Percentiles rank a stretch among this genome's conserved stretches.
Conservation (phyloP, 2,888 invertebrate genomes). For the Caenorhabditis panamensis region DNA sequence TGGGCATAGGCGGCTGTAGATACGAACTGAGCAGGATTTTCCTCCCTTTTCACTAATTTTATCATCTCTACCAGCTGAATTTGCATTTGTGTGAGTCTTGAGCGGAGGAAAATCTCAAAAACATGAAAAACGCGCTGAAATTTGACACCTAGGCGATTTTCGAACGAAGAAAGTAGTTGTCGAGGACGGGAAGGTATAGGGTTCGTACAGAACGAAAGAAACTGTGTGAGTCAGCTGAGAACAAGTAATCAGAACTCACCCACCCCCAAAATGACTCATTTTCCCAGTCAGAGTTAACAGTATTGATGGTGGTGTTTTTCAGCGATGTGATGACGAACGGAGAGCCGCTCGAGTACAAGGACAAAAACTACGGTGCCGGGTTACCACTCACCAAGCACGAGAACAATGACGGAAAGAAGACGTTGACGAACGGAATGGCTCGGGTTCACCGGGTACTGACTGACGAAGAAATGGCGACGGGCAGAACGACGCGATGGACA, state of each 20-base stretch:
- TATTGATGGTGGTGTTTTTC: constrained; percentile 16
- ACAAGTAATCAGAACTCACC: not conserved
- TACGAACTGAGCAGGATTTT: constrained; percentile 20
- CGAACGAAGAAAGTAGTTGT: too few relatives aligned
- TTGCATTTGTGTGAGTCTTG: too few relatives aligned
- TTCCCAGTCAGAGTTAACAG: not conserved
- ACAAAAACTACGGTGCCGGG: constrained; percentile 72
- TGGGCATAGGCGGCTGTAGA: constrained; percentile 14
- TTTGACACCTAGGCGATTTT: too few relatives aligned
- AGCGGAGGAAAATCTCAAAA: too few relatives aligned
- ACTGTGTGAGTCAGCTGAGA: not conserved
- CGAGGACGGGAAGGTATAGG: too few relatives aligned
- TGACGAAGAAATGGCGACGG: constrained; percentile 75
- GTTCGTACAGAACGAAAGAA: not conserved
- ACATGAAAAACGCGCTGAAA: too few relatives aligned
- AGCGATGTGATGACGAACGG: constrained; percentile 55
- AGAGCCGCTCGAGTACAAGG: constrained; percentile 65
- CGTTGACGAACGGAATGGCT: constrained; percentile 73
- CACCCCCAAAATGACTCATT: not conserved
- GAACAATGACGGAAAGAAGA: constrained; percentile 70
- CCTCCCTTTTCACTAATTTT: too few relatives aligned
- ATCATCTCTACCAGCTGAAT: too few relatives aligned
- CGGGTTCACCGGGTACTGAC: constrained; percentile 77
- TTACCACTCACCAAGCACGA: constrained; percentile 72
- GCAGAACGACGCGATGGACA: constrained; percentile 75